phyloP scores from a whole-genome alignment of 2,797 vertebrate species.

The Neosilurus hyrtlii region DNA sequence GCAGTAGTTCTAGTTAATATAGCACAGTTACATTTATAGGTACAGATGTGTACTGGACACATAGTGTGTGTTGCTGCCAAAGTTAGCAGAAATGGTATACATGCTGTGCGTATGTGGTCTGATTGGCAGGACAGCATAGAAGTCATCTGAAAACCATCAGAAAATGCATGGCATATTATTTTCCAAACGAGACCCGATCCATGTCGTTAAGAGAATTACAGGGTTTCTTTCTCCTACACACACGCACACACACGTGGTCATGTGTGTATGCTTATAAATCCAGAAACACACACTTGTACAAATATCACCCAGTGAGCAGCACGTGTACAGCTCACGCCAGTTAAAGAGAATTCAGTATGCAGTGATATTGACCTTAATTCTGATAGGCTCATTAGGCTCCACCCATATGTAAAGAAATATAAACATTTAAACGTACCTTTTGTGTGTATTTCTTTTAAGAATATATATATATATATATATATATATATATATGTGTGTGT shows the following conservation, averaged over 20 bases:
- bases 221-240: not conserved
- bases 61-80: not conserved
- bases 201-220: conserved; percentile 17
- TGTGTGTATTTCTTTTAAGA: not conserved
- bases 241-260: not conserved
- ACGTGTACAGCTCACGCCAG: not conserved
- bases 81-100: not conserved
- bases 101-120: not conserved
- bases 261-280: not conserved
- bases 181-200: not conserved
- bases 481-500: not conserved
- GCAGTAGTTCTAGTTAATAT: not conserved
- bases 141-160: not conserved
- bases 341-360: not conserved
- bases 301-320: not conserved
- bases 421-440: not conserved
- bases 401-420: not conserved
- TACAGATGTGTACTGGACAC: not conserved
- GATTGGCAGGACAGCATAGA: not conserved
- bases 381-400: not conserved
- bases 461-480: too few relatives aligned
- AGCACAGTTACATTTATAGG: not conserved
- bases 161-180: not conserved
- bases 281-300: conserved; percentile 13
- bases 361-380: not conserved